Conservation (phyloP, 2,113 vertebrate species). For the Otis tarda region DNA sequence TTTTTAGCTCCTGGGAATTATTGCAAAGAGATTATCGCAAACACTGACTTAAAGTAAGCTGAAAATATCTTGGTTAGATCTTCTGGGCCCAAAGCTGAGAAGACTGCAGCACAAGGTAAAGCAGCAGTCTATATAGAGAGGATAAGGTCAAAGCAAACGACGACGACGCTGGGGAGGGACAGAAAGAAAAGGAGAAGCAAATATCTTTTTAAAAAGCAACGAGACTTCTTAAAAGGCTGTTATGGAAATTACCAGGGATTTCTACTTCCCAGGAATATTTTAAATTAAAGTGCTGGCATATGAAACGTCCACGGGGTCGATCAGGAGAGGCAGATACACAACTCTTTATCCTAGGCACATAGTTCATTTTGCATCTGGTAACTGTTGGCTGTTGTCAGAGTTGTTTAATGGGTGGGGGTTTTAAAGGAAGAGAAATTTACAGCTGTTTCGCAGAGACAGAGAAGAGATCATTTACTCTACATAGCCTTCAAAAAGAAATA, state of each 20-base stretch:
- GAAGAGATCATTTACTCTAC: constrained; percentile 53
- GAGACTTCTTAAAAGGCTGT: not conserved
- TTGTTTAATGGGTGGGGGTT: constrained; percentile 16
- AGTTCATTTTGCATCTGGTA: constrained; percentile 44
- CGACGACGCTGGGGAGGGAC: not conserved
- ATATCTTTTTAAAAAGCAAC: not conserved
- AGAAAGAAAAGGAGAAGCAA: not conserved
- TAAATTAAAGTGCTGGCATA: not conserved
- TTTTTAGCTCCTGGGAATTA: constrained; percentile 8
- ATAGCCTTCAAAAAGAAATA: constrained; percentile 57
- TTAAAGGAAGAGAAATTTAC: constrained; percentile 60
- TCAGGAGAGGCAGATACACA: not conserved
- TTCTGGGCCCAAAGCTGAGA: not conserved
- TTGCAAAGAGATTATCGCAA: constrained; percentile 15
- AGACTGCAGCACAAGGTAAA: not conserved
- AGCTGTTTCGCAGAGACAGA: constrained; percentile 54
- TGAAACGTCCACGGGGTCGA: not conserved
- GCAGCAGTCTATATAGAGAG: not conserved
- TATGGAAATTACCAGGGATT: constrained; percentile 2
- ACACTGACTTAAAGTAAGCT: not conserved
- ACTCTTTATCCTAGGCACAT: constrained; percentile 22
- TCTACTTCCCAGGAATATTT: constrained; percentile 1
- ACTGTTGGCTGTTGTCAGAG: constrained; percentile 38
- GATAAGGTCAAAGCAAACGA: not conserved
- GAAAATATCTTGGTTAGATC: not conserved